Evolutionary conservation across 2,113 vertebrate species (phyloP).

Genomic region (Pardalotus punctatus): DNA sequence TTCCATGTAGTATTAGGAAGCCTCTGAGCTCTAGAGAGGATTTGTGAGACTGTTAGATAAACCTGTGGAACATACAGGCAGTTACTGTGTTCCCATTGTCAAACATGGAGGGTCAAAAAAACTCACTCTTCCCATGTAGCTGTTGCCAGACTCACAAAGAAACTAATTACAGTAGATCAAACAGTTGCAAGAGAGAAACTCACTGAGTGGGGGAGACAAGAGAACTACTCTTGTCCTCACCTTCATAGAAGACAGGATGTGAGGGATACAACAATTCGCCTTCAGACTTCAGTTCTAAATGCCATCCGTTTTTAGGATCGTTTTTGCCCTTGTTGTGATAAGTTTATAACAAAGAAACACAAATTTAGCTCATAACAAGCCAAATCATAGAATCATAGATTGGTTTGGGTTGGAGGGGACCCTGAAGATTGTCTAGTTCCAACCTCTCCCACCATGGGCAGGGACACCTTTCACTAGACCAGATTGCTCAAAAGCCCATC

Average conservation of each 20-base stretch:
- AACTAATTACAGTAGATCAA: neutral
- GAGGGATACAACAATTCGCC: neutral
- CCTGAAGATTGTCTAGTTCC: neutral
- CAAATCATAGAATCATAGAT: neutral
- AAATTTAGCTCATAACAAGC: neutral
- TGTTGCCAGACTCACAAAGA: neutral
- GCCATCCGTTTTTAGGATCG: neutral
- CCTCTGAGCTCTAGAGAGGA: neutral
- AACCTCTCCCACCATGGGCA: accelerated
- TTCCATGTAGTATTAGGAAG: neutral
- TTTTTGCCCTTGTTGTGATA: neutral
- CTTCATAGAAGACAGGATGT: neutral
- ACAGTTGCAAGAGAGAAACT: neutral
- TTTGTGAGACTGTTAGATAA: neutral
- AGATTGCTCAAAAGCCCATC: neutral
- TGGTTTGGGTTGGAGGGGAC: neutral
- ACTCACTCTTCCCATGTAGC: neutral
- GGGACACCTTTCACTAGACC: neutral
- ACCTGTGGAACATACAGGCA: neutral
- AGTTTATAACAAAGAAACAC: neutral
- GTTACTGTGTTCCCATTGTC: neutral
- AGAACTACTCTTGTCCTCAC: neutral
- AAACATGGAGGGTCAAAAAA: neutral
- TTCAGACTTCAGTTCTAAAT: neutral
- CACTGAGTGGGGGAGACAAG: neutral